Evolutionary conservation across 92 coral and sea anemone species (phyloP).

Genomic region (Actinernus sp.): DNA sequence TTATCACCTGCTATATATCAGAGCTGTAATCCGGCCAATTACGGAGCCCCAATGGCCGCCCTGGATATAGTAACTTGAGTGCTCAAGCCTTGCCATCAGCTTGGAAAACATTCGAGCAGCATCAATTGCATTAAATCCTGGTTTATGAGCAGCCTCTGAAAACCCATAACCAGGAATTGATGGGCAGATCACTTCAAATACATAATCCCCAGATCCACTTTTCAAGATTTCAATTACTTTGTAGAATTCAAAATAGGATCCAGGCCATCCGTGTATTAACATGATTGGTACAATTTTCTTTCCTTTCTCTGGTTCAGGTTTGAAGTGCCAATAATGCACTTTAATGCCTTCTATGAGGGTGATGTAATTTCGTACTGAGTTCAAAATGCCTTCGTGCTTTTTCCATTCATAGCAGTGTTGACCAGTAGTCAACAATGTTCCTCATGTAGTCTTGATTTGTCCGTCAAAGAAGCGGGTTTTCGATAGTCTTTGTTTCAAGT

Average conservation of each 20-base stretch:
- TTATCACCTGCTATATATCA: slow-evolving; percentile 77
- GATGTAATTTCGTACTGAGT: slow-evolving; percentile 69
- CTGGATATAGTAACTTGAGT: slow-evolving; percentile 79
- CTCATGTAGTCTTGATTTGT: slow-evolving; percentile 65
- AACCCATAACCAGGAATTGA: slow-evolving; percentile 97
- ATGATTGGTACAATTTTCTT: slow-evolving; percentile 76
- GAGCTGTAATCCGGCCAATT: slow-evolving; percentile 77
- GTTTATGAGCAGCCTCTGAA: slow-evolving; percentile 90
- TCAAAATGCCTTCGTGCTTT: slow-evolving; percentile 70
- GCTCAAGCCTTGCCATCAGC: slow-evolving; percentile 84
- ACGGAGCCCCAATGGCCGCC: slow-evolving; percentile 97
- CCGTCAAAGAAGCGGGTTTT: slow-evolving; percentile 82
- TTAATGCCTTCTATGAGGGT: slow-evolving; percentile 81
- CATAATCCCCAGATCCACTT: slow-evolving; percentile 45
- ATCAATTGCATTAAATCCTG: slow-evolving; percentile 61
- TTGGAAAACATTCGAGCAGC: slow-evolving; percentile 83
- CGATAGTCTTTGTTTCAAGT: slow-evolving; percentile 67
- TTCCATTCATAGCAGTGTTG: slow-evolving; percentile 81
- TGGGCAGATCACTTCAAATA: slow-evolving; percentile 90
- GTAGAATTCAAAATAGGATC: slow-evolving; percentile 94
- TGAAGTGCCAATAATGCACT: slow-evolving; percentile 82
- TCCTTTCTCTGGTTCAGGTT: slow-evolving; percentile 69
- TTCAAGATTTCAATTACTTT: slow-evolving; percentile 71
- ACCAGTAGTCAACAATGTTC: slow-evolving; percentile 80
- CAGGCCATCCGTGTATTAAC: slow-evolving; percentile 98